Conservation (phyloP, 2,888 invertebrate species). For the Hypomecis punctinalis region DNA sequence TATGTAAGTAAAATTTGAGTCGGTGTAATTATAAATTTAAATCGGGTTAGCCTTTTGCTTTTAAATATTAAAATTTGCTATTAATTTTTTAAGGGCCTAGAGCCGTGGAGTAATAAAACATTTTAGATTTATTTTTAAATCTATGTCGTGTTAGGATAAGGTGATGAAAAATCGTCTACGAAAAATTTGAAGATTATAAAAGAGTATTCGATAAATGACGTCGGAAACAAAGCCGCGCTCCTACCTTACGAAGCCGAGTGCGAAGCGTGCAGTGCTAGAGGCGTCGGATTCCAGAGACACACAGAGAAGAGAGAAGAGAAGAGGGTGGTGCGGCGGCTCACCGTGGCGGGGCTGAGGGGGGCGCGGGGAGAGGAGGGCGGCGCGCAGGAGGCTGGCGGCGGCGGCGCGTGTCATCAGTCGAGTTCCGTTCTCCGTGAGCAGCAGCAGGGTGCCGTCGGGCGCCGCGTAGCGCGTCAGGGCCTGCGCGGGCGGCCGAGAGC, state of each 20-base stretch:
- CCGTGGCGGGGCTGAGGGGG: conserved; percentile 82
- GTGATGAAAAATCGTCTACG: conserved; percentile 31
- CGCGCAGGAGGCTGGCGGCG: conserved; percentile 82
- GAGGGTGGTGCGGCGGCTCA: conserved; percentile 80
- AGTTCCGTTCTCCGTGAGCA: conserved; percentile 87
- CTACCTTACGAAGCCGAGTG: conserved; percentile 80
- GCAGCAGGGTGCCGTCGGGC: conserved; percentile 86
- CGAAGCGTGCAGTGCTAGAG: conserved; percentile 83
- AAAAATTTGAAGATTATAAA: conserved; percentile 21
- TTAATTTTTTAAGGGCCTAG: conserved; percentile 42
- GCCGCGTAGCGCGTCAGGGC: conserved; percentile 86
- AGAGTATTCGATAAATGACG: conserved; percentile 29
- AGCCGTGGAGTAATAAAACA: conserved; percentile 40
- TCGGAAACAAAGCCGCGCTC: conserved; percentile 64
- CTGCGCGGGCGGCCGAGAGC: conserved; percentile 73
- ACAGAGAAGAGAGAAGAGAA: conserved; percentile 72
- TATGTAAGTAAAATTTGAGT: conserved; percentile 48
- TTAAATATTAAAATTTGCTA: conserved; percentile 43
- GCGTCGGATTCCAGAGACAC: conserved; percentile 80
- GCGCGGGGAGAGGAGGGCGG: conserved; percentile 83
- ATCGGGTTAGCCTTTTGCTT: conserved; percentile 51
- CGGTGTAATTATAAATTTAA: conserved; percentile 47
- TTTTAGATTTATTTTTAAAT: conserved; percentile 30
- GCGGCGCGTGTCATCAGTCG: conserved; percentile 83
- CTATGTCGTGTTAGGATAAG: conserved; percentile 35